These are phyloP conservation scores for Phycodurus eques DNA, from an alignment of 2,113 vertebrate genomes.

Conservation along the genomic window DNA sequence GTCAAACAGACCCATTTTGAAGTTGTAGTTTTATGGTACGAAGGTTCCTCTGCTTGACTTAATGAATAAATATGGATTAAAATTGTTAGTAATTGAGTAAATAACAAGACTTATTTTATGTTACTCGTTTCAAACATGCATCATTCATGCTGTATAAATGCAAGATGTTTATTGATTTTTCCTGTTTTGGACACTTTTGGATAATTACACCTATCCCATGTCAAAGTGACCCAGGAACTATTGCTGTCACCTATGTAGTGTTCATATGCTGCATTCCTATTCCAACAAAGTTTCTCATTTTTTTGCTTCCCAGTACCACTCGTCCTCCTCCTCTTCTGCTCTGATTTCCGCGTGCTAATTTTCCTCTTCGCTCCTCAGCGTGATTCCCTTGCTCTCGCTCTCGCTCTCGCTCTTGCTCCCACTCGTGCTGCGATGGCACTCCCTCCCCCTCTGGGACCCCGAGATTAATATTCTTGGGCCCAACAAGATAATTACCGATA, in stretches of 20 bases:
- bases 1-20: not conserved
- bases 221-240: not conserved
- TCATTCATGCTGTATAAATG: too few species aligned
- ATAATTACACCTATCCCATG: not conserved
- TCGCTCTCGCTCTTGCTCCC: conserved; percentile 58
- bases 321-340: conserved; percentile 36
- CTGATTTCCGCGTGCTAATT: conserved; percentile 79
- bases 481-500: conserved; percentile 98
- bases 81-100: too few species aligned
- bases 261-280: conserved; percentile 26
- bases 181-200: not conserved
- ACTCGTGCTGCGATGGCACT: conserved; percentile 72
- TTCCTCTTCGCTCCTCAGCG: conserved; percentile 67
- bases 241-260: not conserved
- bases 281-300: conserved; percentile 59
- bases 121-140: too few species aligned
- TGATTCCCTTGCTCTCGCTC: conserved; percentile 63
- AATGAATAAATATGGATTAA: not conserved
- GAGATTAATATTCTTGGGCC: conserved; percentile 93
- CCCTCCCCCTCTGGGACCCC: conserved; percentile 82
- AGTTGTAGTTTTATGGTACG: not conserved
- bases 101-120: too few species aligned
- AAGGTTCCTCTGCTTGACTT: not conserved
- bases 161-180: not conserved
- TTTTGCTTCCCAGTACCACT: conserved; percentile 38